Conservation (phyloP, 2,797 vertebrate species). For the Periophthalmus magnuspinnatus region DNA sequence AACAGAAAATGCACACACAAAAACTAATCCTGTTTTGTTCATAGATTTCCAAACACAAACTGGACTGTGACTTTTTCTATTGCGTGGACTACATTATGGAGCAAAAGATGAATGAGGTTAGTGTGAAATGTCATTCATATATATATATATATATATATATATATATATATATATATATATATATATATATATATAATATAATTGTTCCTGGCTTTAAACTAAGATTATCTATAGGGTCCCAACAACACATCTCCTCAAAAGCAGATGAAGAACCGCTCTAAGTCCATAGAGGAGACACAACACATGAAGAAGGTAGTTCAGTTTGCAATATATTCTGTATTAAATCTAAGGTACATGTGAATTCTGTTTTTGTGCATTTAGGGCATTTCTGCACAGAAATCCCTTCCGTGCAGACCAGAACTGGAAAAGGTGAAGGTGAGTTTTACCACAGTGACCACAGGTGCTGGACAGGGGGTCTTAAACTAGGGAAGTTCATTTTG, state of each 20-base stretch:
- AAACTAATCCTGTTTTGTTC: not conserved
- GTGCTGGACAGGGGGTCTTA: not conserved
- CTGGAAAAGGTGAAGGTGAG: conserved; percentile 80
- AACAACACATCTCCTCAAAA: conserved; percentile 81
- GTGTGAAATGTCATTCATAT: conserved; percentile 1
- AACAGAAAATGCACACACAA: not conserved
- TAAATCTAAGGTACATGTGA: not conserved
- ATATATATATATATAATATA: not conserved
- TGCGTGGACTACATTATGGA: conserved; percentile 64
- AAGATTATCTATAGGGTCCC: conserved; percentile 52
- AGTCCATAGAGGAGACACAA: conserved; percentile 85
- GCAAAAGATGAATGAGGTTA: conserved; percentile 69
- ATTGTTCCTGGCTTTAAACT: not conserved
- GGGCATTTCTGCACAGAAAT: conserved; percentile 85
- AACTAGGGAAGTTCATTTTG: not conserved
- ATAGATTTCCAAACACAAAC: conserved; percentile 16
- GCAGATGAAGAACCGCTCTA: conserved; percentile 83
- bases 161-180: not conserved
- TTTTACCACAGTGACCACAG: not conserved
- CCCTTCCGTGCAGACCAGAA: conserved; percentile 81
- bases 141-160: not conserved
- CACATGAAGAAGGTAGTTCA: conserved; percentile 80
- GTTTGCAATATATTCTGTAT: not conserved
- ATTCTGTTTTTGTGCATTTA: conserved; percentile 33
- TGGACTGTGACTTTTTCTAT: conserved; percentile 17